Percentiles rank a stretch among this genome's conserved stretches.
phyloP scores from a whole-genome alignment of 2,797 vertebrate species.

The Aulostomus chinensis region DNA sequence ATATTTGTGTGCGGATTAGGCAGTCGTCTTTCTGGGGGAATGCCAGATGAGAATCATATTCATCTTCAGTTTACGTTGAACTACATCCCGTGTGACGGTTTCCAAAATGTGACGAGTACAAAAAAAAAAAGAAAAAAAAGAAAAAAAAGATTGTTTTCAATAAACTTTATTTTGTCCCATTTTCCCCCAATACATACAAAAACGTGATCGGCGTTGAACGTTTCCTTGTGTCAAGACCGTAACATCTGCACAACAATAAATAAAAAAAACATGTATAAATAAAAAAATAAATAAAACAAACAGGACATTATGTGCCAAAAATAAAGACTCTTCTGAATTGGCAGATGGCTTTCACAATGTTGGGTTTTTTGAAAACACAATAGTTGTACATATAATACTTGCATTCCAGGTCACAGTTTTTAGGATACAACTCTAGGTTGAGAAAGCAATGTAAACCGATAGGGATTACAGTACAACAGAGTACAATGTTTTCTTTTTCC shows the following conservation, averaged over 20 bases:
- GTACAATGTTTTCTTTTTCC: conserved; percentile 66
- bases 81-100: no score
- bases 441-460: conserved; percentile 78
- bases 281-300: conserved; percentile 80
- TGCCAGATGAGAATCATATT: no score
- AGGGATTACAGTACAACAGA: conserved; percentile 75
- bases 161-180: conserved; percentile 81
- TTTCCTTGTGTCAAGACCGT: conserved; percentile 75
- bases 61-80: no score
- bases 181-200: conserved; percentile 75
- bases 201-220: conserved; percentile 79
- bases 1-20: no score
- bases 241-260: conserved; percentile 83
- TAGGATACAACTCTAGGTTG: conserved; percentile 76
- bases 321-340: conserved; percentile 75
- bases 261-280: conserved; percentile 79
- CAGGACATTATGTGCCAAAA: conserved; percentile 79
- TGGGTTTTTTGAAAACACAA: conserved; percentile 72
- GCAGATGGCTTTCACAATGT: conserved; percentile 81
- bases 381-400: conserved; percentile 74
- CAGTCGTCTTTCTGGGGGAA: no score
- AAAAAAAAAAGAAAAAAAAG: neutral
- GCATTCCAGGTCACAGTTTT: conserved; percentile 85
- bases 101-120: neutral
- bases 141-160: conserved; percentile 52